Conservation (phyloP, 2,797 vertebrate genomes). For the Falco rusticolus region DNA sequence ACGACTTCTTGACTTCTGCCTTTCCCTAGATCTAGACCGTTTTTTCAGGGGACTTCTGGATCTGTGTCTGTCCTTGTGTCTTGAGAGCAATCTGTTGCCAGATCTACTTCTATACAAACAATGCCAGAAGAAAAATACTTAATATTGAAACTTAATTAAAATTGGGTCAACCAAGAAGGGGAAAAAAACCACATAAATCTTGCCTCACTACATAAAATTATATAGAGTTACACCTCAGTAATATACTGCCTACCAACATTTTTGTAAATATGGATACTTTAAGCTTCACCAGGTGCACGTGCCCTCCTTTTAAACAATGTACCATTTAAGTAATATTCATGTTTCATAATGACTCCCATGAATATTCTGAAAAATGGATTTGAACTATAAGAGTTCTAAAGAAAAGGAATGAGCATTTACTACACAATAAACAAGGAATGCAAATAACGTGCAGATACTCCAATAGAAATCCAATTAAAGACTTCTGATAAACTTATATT, state of each 20-base stretch:
- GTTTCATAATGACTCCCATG: neutral
- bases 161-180: neutral
- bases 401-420: neutral
- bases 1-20: conserved; percentile 81
- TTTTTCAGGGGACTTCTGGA: conserved; percentile 84
- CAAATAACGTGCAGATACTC: neutral
- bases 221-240: neutral
- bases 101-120: conserved; percentile 77
- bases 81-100: conserved; percentile 80
- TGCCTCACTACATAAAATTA: neutral
- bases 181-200: neutral
- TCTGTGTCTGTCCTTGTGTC: conserved; percentile 79
- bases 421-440: neutral
- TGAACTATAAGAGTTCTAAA: neutral
- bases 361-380: neutral
- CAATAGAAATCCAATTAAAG: neutral
- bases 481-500: neutral
- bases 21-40: conserved; percentile 86
- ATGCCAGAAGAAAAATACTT: conserved; percentile 15
- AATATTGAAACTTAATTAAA: neutral
- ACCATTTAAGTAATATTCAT: neutral
- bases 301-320: neutral
- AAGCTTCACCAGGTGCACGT: neutral
- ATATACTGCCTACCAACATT: neutral
- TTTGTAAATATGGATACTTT: neutral